Evolutionary conservation across 2,113 vertebrate species (phyloP), one percentile per base, ranked within the genome.

Genomic region (Heterocephalus glaber): DNA sequence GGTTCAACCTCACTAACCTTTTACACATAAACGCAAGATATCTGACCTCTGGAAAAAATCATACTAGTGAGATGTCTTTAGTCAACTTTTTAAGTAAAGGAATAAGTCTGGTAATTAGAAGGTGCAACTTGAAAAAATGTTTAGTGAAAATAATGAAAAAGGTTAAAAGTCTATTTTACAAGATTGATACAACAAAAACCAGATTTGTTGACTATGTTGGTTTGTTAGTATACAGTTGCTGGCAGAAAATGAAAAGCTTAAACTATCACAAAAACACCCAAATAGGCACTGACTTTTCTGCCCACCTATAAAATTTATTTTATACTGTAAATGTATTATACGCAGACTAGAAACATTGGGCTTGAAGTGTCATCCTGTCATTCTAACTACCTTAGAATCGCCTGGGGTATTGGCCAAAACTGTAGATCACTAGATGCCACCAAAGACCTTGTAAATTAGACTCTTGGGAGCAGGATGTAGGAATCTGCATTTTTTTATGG

Each of bases 81-180:
- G 49, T 56, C 16, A 47, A 35, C 10, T 28, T 86, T 95, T 92
- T 74, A 95, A 86, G 86, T 68, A 91, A 85, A 92, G 66, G 60
- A 94, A 76, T 19, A 89, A 61, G 68, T 22, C 38, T 68, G n/a
- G 13, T 91, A 84, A 68, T 82, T 41, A 49, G 77, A 87, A 94
- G 49, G 44, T 11, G 12, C 1, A 81, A 87, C 83, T 95, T 68
- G 35, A 58, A 52, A 91, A 94, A 91, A 60, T 41, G 13, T 80
- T 95, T 90, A 56, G 89, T 91, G 61, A 68, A 95, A 97, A 90
- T 47, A 93, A 86, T 58, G 65, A 8, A 44, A 89, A 93, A 91
- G 24, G 28, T 33, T 41, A 47, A 95, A 90, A 87, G 11, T 17
- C 11, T 76, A 65, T 90, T n/a, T 82, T 74, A 84, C 92, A 92